Conservation (phyloP, 2,888 invertebrate species). For the Conus canariensis region DNA sequence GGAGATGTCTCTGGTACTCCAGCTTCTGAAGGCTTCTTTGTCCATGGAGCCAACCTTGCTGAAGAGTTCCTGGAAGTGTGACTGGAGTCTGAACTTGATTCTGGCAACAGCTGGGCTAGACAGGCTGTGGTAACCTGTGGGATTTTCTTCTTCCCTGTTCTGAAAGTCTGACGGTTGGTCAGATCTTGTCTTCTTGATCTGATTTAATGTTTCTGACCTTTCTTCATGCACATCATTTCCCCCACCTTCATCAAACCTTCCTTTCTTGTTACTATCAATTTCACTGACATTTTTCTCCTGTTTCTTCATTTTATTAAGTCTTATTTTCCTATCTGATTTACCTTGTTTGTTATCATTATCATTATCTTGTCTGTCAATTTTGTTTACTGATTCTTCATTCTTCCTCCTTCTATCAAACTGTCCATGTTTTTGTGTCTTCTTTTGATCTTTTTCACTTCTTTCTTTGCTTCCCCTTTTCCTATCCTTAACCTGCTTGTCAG, state of each 20-base stretch:
- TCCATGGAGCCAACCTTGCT: not conserved
- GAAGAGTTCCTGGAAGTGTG: not conserved
- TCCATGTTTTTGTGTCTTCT: not conserved
- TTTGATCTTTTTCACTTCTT: not conserved
- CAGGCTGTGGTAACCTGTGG: no score
- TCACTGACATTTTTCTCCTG: no score
- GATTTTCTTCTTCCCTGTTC: no score
- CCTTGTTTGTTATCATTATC: not conserved
- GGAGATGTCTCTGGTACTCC: not conserved
- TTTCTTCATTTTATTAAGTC: no score
- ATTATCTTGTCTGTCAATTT: not conserved
- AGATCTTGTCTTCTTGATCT: no score
- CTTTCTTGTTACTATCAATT: not conserved
- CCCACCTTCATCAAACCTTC: not conserved
- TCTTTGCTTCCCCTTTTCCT: not conserved
- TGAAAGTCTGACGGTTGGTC: no score
- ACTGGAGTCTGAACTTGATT: not conserved
- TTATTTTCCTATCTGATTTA: not conserved
- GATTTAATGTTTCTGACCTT: no score
- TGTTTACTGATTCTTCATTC: not conserved
- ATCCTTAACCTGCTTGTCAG: not conserved
- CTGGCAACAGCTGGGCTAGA: conserved; percentile 5
- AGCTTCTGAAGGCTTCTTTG: not conserved
- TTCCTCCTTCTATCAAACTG: no score
- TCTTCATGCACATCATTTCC: no score